phyloP scores from a whole-genome alignment of 2,797 vertebrate species.

The Silurus aristotelis region DNA sequence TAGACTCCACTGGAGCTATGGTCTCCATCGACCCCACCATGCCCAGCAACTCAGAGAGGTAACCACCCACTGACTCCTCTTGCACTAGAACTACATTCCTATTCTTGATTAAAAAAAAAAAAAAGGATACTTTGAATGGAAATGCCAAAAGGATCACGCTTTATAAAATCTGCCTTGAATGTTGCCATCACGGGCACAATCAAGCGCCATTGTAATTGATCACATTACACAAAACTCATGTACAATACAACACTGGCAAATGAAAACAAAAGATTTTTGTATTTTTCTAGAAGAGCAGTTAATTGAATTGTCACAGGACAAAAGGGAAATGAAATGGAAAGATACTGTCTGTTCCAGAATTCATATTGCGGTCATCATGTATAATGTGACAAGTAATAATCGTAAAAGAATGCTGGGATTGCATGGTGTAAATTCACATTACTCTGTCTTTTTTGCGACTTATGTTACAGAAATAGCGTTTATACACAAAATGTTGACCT shows the following conservation, averaged over 20 bases:
- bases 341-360: neutral
- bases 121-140: neutral
- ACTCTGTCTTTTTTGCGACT: neutral
- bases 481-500: neutral
- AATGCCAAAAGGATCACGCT: neutral
- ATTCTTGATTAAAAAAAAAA: neutral
- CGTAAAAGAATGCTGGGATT: neutral
- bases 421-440: neutral
- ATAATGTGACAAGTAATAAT: neutral
- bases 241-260: too few species aligned
- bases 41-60: constrained; percentile 90
- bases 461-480: neutral
- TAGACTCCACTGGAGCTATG: constrained; percentile 86
- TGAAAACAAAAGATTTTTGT: too few species aligned
- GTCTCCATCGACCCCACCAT: constrained; percentile 94
- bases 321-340: too few species aligned
- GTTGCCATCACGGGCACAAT: neutral
- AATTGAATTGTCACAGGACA: too few species aligned
- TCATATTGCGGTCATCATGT: neutral
- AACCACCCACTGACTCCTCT: constrained; percentile 15
- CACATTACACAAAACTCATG: too few species aligned
- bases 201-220: too few species aligned
- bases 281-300: too few species aligned
- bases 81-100: neutral
- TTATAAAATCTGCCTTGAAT: neutral